A percentile compares a stretch with the other conserved stretches of the same genome.
Evolutionary conservation across 2,113 vertebrate genomes (phyloP).

Genomic region (Prunella himalayana): DNA sequence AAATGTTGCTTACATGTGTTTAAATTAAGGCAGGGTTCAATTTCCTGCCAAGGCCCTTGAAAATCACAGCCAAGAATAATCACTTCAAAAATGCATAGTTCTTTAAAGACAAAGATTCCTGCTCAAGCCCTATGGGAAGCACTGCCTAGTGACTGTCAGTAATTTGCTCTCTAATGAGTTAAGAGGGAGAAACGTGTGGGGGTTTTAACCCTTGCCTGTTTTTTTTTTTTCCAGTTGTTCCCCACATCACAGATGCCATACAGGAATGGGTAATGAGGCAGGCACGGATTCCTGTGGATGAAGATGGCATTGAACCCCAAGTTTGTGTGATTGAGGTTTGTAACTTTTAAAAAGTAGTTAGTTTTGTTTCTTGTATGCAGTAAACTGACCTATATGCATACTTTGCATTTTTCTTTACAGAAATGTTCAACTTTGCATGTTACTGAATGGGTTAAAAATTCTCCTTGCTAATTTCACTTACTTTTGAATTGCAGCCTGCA

Average conservation of each 20-base stretch:
- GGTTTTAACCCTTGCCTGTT: background rate
- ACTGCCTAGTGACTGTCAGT: background rate
- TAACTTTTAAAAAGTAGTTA: background rate
- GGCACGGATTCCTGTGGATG: slow-evolving; percentile 88
- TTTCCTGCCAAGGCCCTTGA: background rate
- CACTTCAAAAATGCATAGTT: background rate
- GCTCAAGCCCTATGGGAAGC: background rate
- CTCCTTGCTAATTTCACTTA: background rate
- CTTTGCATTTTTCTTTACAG: background rate
- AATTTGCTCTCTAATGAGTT: background rate
- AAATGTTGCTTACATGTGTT: background rate
- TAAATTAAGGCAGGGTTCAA: background rate
- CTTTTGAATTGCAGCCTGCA: background rate
- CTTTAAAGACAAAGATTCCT: background rate
- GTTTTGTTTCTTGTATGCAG: background rate
- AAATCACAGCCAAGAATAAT: background rate
- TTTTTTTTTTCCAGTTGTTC: slow-evolving; percentile 81
- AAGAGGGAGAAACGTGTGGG: background rate
- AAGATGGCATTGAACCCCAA: slow-evolving; percentile 89
- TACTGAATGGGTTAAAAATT: background rate
- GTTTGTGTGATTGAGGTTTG: slow-evolving; percentile 95
- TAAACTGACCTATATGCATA: accelerated
- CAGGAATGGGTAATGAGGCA: slow-evolving; percentile 97
- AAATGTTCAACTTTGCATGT: background rate
- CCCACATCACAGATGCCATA: slow-evolving; percentile 97